These are phyloP conservation scores for Drosophila infuscata DNA, from an alignment of 2,888 invertebrate genomes.

Conservation along the genomic window DNA sequence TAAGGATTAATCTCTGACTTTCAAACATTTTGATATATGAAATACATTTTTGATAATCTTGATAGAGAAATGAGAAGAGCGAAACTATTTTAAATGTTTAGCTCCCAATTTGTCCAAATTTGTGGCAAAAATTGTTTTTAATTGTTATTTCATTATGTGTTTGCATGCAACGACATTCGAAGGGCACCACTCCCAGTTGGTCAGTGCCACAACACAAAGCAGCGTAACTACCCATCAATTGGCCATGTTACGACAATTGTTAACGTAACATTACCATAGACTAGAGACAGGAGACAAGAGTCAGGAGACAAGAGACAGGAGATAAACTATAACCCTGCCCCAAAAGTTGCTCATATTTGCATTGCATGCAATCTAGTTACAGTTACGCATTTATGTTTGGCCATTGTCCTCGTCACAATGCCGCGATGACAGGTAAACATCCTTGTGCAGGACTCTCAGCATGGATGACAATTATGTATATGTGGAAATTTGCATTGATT, in stretches of 20 bases:
- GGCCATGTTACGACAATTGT: constrained; percentile 28
- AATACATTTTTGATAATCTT: not conserved
- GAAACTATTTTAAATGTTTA: not conserved
- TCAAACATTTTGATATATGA: too few species aligned
- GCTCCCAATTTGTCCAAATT: not conserved
- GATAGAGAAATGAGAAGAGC: not conserved
- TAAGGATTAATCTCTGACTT: too few species aligned
- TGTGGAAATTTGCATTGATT: constrained; percentile 14
- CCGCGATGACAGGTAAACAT: not conserved
- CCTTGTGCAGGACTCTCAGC: not conserved
- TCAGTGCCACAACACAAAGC: not conserved
- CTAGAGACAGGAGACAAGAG: too few species aligned
- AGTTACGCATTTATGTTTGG: constrained; percentile 1
- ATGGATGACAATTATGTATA: not conserved
- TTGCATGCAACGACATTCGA: not conserved
- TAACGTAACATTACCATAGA: not conserved
- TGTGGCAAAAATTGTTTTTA: not conserved
- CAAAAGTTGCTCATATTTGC: not conserved
- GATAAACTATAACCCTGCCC: not conserved
- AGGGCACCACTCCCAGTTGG: not conserved
- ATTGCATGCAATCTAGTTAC: not conserved
- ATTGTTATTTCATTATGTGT: not conserved
- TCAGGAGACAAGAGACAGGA: too few species aligned
- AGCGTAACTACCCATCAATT: not conserved
- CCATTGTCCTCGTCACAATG: constrained; percentile 20